These are phyloP conservation scores for Vulpes lagopus DNA, from an alignment of 2,113 vertebrate species.

Conservation along the genomic window DNA sequence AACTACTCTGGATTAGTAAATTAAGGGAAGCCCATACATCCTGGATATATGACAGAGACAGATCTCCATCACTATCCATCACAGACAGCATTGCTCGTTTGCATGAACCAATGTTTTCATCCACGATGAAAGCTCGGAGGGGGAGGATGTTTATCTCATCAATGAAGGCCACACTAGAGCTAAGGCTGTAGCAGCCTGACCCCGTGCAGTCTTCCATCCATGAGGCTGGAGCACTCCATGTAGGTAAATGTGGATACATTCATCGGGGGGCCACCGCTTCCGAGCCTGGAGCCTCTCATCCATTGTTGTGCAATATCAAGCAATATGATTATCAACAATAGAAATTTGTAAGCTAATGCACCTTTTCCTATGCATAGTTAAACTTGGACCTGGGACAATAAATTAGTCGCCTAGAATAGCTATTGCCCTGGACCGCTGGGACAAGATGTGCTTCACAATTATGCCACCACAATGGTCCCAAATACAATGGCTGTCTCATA, in stretches of 20 bases:
- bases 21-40: too few species aligned
- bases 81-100: rapidly evolving
- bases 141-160: rapidly evolving
- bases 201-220: rapidly evolving
- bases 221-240: rapidly evolving
- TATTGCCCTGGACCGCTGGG: not conserved
- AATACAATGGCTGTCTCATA: too few species aligned
- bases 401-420: rapidly evolving
- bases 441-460: rapidly evolving
- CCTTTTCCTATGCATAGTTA: rapidly evolving
- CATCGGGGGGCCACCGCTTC: too few species aligned
- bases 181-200: rapidly evolving
- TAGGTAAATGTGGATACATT: rapidly evolving
- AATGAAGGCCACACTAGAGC: rapidly evolving
- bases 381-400: not conserved
- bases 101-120: rapidly evolving
- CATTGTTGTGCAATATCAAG: rapidly evolving
- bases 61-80: rapidly evolving
- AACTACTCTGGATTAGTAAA: too few species aligned
- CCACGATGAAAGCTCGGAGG: rapidly evolving
- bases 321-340: rapidly evolving
- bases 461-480: rapidly evolving
- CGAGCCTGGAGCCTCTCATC: not conserved
- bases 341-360: rapidly evolving
- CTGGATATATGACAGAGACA: not conserved